Base-by-base conservation (phyloP, 2,797 vertebrate genomes). In the Threskiornis aethiopicus region DNA sequence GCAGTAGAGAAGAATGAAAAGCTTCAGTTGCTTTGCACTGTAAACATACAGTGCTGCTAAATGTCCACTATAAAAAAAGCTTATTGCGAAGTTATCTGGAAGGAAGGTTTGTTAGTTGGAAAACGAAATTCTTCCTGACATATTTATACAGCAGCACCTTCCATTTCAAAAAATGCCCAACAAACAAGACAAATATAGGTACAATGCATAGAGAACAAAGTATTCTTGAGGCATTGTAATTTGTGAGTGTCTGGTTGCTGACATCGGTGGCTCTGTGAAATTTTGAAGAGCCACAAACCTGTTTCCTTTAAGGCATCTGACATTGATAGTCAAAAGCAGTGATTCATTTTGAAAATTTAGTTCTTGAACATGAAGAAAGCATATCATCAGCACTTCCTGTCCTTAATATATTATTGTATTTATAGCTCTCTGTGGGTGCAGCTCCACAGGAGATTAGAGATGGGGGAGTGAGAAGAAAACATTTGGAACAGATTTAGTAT, bases 381-480 rank as follows among this genome's bases (percentile, higher is more conserved):
- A 57, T 37, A 70, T 87, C 17, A 37, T 55, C 66, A 85, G 75
- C 55, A 54, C 65, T 93, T 96, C 89, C 89, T 89, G 89, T 89
- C 55, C 64, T 83, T 87, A 91, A 55, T 89, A 49, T 37, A 58
- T 80, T 87, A 37, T 14, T 87, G 13, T 89, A 89, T 96, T 91
- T 94, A 78, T 93, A 94, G 39, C 49, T 67, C 21, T 87, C 76
- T 57, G 55, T 83, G 93, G 33, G 57, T 96, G 46, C 76, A 91
- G 46, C 61, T 91, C 44, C 41, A 67, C n/a, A 61, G 79, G 72
- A 91, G 75, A 75, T 4, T 83, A 51, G 31, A 73, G 31, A 70
- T 78, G 89, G n/a, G 31, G 46, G 83, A 93, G 84, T 92, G 84
- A 87, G 65, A 93, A 89, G 46, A 93, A 92, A 93, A 89, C 75